Base-by-base conservation (phyloP, 2,113 vertebrate genomes). In the Semnornis frantzii region DNA sequence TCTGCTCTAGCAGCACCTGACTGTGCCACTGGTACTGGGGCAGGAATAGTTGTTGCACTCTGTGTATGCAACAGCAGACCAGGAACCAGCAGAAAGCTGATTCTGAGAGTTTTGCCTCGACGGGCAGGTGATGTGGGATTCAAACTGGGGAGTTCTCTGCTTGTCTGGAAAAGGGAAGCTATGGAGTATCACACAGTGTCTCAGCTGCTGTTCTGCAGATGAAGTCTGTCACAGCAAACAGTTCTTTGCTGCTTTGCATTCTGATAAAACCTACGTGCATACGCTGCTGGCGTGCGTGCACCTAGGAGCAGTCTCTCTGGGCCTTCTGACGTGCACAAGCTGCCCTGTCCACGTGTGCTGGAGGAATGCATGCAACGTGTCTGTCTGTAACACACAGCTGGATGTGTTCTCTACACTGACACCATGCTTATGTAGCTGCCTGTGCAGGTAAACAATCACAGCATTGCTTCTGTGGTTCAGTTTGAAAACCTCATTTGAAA, bases 51-150 rank as follows among this genome's bases (percentile, higher is more conserved):
- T 76, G 24, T 17, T 83, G 58, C 28, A 6, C 6, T 17, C 30
- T 1, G 18, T 50, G 44, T 55, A 0, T 21, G n/a, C 52, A 33
- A 42, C n/a, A 37, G 23, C 3, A 1, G 8, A 5, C 14, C 37
- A 78, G 37, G 54, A 64, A 50, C 24, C 0, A 31, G 16, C 33
- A 58, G 72, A 58, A 88, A 44, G 52, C 31, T 34, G 65, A 37
- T 78, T 37, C 69, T 75, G 76, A 33, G 60, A 44, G 21, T 72
- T 82, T 72, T 90, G 27, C 11, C 20, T 46, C 46, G 39, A 39
- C 10, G 28, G 54, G 28, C 31, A 52, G 48, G 2, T 27, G 54
- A 4, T 52, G 8, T 33, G 37, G 79, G 48, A n/a, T 34, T 37
- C 57, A 72, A 64, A 8, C 39, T 2, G 8, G 25, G 9, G 13